These are phyloP conservation scores for Cheilosia variabilis DNA, from an alignment of 2,888 invertebrate genomes.

Conservation along the genomic window DNA sequence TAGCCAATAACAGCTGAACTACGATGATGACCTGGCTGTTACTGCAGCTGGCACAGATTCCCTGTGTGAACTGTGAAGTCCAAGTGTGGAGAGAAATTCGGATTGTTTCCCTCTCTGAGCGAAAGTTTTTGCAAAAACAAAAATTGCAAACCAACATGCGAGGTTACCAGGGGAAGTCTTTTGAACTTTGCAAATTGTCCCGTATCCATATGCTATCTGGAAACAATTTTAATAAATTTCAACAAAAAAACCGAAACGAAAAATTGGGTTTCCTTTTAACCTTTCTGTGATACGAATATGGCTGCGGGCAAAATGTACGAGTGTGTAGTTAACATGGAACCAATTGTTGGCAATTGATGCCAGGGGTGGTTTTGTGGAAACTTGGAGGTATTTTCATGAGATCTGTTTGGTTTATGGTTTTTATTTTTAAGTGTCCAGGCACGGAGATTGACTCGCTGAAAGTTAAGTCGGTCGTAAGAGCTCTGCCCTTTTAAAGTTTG, in stretches of 20 bases:
- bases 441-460: neutral
- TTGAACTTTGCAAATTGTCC: constrained; percentile 57
- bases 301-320: neutral
- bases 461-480: neutral
- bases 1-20: constrained; percentile 48
- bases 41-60: constrained; percentile 54
- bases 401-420: neutral
- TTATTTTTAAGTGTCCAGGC: neutral
- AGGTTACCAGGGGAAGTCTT: constrained; percentile 10
- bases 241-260: constrained; percentile 41
- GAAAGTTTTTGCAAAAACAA: constrained; percentile 6
- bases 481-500: too few relatives aligned
- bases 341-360: neutral
- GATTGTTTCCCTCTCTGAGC: constrained; percentile 1
- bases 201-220: constrained; percentile 43
- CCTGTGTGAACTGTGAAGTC: neutral
- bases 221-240: constrained; percentile 66
- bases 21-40: neutral
- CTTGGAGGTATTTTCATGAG: neutral
- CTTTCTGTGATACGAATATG: constrained; percentile 13
- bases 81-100: constrained; percentile 9
- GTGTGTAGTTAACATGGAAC: constrained; percentile 4
- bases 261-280: constrained; percentile 43
- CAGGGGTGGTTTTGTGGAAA: neutral
- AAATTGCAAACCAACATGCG: constrained; percentile 12